A percentile compares a stretch with the other conserved stretches of the same genome.
phyloP scores from a whole-genome alignment of 1,140 invertebrate genomes.

The Apocrypta bakeri region DNA sequence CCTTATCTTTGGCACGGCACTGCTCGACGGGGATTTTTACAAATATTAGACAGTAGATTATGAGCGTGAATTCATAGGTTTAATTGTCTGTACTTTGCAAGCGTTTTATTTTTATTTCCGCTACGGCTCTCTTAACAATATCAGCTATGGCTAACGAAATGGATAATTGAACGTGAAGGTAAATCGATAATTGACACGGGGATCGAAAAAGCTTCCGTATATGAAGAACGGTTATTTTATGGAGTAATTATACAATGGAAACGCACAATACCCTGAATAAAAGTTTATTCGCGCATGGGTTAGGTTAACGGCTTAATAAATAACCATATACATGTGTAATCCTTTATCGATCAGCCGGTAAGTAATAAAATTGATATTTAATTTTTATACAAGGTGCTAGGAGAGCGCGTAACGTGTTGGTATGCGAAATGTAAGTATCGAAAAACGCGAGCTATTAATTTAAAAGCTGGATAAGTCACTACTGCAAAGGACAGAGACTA shows the following conservation, averaged over 20 bases:
- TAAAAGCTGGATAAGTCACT: conserved; percentile 49
- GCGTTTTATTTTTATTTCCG: background rate
- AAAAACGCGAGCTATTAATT: conserved; percentile 54
- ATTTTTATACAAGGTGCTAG: conserved; percentile 10
- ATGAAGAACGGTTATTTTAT: too few species aligned
- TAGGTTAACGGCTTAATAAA: too few species aligned
- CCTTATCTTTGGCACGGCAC: conserved; percentile 4
- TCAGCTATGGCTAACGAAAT: too few species aligned
- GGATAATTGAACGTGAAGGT: too few species aligned
- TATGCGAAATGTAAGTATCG: conserved; percentile 14
- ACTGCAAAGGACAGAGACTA: conserved; percentile 52
- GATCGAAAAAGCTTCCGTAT: too few species aligned
- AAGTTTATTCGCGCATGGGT: too few species aligned
- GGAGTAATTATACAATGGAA: too few species aligned
- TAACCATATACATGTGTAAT: background rate
- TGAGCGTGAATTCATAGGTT: background rate
- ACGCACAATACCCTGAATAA: too few species aligned
- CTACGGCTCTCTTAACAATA: background rate
- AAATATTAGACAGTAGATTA: conserved; percentile 26
- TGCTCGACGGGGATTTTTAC: conserved; percentile 26
- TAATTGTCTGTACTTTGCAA: background rate
- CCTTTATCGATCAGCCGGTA: background rate
- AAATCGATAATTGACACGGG: too few species aligned
- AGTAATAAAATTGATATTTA: conserved; percentile 22
- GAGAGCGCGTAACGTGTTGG: background rate